These are phyloP conservation scores for Esox lucius DNA, from an alignment of 2,797 vertebrate genomes.

Conservation along the genomic window DNA sequence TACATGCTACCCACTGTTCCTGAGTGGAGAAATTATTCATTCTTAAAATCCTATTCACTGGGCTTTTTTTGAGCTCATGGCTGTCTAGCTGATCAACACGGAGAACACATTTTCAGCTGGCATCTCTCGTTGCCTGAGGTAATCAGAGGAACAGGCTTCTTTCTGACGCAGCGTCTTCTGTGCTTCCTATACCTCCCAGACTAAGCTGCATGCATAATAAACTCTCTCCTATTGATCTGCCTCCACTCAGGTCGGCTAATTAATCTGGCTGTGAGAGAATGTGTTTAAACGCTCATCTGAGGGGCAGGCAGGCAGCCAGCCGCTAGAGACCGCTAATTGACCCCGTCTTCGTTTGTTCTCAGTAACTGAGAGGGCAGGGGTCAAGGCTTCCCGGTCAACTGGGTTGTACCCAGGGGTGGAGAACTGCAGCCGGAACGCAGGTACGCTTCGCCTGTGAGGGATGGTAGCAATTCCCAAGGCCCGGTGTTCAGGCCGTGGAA, in stretches of 20 bases:
- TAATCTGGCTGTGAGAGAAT: constrained; percentile 17
- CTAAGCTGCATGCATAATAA: constrained; percentile 48
- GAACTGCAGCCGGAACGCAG: background rate
- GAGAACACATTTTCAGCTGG: constrained; percentile 35
- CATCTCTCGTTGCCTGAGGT: constrained; percentile 28
- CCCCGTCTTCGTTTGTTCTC: background rate
- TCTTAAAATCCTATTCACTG: background rate
- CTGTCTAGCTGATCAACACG: background rate
- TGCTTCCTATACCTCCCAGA: constrained; percentile 5
- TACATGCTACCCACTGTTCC: too few species aligned
- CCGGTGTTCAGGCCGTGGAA: constrained; percentile 12
- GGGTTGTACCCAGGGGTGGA: background rate
- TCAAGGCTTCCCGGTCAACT: background rate
- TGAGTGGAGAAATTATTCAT: too few species aligned
- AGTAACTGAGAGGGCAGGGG: background rate
- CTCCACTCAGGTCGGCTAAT: constrained; percentile 6
- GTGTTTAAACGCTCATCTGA: constrained; percentile 13
- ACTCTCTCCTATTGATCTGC: constrained; percentile 24
- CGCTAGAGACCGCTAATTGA: background rate
- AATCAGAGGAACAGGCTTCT: constrained; percentile 30
- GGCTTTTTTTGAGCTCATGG: background rate
- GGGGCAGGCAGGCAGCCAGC: constrained; percentile 16
- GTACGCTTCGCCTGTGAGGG: constrained; percentile 15
- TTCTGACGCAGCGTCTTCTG: constrained; percentile 11
- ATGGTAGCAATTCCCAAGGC: constrained; percentile 1